Evolutionary conservation across 2,797 vertebrate genomes (phyloP).

Genomic region (Manis crassicaudata): DNA sequence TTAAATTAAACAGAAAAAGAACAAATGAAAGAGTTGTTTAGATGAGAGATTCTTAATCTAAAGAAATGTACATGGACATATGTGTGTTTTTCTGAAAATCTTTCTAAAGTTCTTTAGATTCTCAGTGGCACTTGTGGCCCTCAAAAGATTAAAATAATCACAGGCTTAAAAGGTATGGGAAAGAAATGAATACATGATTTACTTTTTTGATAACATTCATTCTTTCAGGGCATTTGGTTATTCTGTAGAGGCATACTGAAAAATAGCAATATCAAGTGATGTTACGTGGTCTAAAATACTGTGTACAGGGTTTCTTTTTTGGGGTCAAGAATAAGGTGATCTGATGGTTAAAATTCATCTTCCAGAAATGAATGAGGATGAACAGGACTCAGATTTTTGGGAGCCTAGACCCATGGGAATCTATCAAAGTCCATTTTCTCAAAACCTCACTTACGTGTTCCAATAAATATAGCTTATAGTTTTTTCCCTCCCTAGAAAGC

Average conservation of each 20-base stretch:
- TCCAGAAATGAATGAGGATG: background rate
- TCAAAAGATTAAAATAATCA: conserved; percentile 14
- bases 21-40: background rate
- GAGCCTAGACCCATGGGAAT: background rate
- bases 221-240: background rate
- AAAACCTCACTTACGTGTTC: background rate
- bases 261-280: background rate
- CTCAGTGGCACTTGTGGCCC: background rate
- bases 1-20: background rate
- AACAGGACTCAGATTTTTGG: background rate
- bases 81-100: background rate
- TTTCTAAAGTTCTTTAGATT: conserved; percentile 3
- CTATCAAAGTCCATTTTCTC: background rate
- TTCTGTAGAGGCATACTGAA: background rate
- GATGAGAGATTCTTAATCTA: background rate
- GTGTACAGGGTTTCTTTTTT: background rate
- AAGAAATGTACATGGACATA: background rate
- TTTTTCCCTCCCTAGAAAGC: conserved; percentile 17
- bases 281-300: background rate
- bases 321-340: background rate
- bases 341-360: background rate
- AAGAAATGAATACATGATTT: background rate
- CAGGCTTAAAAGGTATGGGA: background rate
- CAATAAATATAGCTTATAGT: background rate
- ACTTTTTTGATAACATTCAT: conserved; percentile 1